A percentile compares a stretch with the other conserved stretches of the same genome.
Evolutionary conservation across 2,888 invertebrate species (phyloP).

Genomic region (Melanchra persicariae): DNA sequence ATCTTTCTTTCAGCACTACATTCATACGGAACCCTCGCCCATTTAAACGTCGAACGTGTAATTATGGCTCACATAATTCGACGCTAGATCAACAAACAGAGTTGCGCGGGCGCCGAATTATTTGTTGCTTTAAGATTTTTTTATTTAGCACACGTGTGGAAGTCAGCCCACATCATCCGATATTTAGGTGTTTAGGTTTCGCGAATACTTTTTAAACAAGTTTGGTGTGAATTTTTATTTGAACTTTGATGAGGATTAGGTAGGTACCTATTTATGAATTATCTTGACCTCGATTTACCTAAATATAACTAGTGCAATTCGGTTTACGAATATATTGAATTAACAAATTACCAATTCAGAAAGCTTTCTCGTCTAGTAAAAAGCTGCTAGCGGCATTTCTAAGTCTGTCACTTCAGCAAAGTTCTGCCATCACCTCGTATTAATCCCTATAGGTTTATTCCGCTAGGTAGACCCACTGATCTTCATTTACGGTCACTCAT

Average conservation of each 20-base stretch:
- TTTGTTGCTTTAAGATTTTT: conserved; percentile 81
- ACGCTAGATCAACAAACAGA: conserved; percentile 79
- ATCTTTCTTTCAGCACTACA: conserved; percentile 48
- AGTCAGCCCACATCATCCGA: conserved; percentile 48
- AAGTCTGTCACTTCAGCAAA: too few species aligned
- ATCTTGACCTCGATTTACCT: background rate
- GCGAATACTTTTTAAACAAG: conserved; percentile 47
- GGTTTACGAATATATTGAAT: background rate
- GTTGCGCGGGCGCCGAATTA: conserved; percentile 66
- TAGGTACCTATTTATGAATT: background rate
- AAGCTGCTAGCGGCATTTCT: too few species aligned
- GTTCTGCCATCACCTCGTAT: background rate
- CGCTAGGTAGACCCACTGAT: too few species aligned
- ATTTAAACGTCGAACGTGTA: conserved; percentile 63
- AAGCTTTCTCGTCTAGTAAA: background rate
- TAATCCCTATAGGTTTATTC: background rate
- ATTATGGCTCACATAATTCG: conserved; percentile 77
- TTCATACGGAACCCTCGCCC: conserved; percentile 57
- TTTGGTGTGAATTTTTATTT: conserved; percentile 39
- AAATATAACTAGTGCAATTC: background rate
- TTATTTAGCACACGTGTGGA: conserved; percentile 75
- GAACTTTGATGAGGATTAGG: background rate
- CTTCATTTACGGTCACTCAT: too few species aligned
- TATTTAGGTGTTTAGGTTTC: conserved; percentile 52
- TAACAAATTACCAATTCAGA: background rate